Evolutionary conservation across 1,140 invertebrate genomes (phyloP), one percentile per base, ranked within the genome.

Genomic region (Drosophila leontia): DNA sequence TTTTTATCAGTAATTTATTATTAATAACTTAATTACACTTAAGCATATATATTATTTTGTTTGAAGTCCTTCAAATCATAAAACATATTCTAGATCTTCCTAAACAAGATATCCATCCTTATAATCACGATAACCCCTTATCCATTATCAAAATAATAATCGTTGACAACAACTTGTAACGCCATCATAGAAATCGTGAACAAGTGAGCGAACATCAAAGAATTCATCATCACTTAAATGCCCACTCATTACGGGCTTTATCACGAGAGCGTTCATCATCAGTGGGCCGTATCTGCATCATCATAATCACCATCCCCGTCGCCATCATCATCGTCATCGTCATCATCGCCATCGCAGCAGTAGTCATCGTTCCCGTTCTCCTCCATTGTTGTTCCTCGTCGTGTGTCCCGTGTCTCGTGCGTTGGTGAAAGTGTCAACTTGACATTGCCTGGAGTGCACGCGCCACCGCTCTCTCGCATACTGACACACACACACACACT

Each of bases 381-480:
- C 48, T 61, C 17, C 53, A 55, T 69, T 70, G 60, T 63, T 61
- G 57, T 58, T 42, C 58, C 41, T 34, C 26, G 42, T 53, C 51
- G 51, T 55, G 51, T 55, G 51, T 39, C 51, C 51, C 51, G 51
- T 55, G 51, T 55, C 50, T 75, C 63, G 71, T 80, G 58, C 57
- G 60, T 86, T 84, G 84, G 84, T 85, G 86, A 88, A 88, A 88
- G 85, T 88, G 85, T 88, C 85, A 88, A 90, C 85, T 88, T 88
- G 85, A 88, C 85, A 88, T 88, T 88, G 85, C 85, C 85, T 85
- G 75, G 78, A 88, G 85, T 88, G 85, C 85, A 88, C 81, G 82
- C 85, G 82, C 81, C 84, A 85, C 64, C 69, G 84, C 78, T 74
- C 83, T 65, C 75, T 75, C 82, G 53, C 39, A 53, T 29, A 17